Base-by-base conservation (phyloP, 2,113 vertebrate genomes). In the Sceloporus tristichus region DNA sequence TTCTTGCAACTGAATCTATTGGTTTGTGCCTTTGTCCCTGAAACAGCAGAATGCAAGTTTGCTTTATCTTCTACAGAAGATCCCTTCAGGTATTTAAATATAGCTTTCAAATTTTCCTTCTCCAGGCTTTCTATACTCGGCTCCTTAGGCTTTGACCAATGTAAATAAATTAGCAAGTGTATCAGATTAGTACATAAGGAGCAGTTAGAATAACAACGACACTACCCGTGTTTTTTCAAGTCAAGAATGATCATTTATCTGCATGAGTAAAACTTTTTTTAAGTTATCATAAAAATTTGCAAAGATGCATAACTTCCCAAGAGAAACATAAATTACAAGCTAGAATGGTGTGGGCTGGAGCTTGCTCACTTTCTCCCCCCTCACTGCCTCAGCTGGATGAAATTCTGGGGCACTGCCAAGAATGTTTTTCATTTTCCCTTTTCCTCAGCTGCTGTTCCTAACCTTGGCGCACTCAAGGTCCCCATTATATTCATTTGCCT, bases 291-390 rank as follows among this genome's bases (percentile, higher is more conserved):
- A 93, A 93, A 92, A 89, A 94, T 2, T 92, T 91, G 87, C 89
- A 95, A 95, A 96, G 90, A 95, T 94, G 92, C 95, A 93, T 94
- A 94, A 90, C 93, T 93, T 92, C 94, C 92, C 83, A 0, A 88
- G 94, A 85, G 94, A 91, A 70, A 87, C 91, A 92, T 88, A 83
- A 5, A 95, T 93, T 92, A 85, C 71, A 92, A 34, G 93, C 92
- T 92, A 75, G 86, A 93, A 88, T 93, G 84, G 79, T 90, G 90
- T 92, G 88, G 93, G 89, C 34, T 23, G 23, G 93, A 95, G 93
- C 92, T 88, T 92, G 89, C 91, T 86, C 93, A 90, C 88, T 94
- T 48, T 38, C 73, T 94, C 91, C 88, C 94, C 59, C 75, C 27
- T 53, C 65, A 19, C 74, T 14, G 3, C 65, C 65, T 89, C 91